Evolutionary conservation across 35 echinoderm and acorn worm species (phyloP), one percentile per base, ranked within the genome.

Genomic region (Anneissia japonica): DNA sequence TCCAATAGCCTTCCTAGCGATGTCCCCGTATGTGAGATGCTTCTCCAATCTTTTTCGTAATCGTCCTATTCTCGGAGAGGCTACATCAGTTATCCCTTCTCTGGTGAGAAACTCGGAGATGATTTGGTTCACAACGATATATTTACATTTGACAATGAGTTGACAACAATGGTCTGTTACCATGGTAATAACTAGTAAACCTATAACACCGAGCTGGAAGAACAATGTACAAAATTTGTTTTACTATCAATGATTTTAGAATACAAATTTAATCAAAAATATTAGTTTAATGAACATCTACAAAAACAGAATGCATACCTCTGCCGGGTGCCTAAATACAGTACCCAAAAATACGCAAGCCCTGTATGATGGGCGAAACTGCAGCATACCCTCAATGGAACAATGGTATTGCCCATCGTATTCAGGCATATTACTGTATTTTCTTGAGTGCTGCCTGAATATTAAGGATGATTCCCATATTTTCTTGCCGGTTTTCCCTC

Each of bases 141-240:
- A 88, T 76, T 97, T 97, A 84, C 95, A 97, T 93, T 97, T 93
- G 35, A 97, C 82, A 32, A 97, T 93, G 10, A 97, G 89, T 51
- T 89, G 76, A 79, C 95, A 97, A 74, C 95, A 93, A 46, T 97
- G 95, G 11, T 83, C 92, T 5, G 91, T 93, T 30, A 85, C 79
- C 0, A 41, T 31, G 26, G 88, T 51, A 76, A 97, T 93, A 12
- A 93, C 40, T 16, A 86, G 32, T 6, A 93, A 39, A 37, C 88
- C 95, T 76, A 89, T 86, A 17, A 97, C 80, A 46, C 94, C 94
- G 84, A 97, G 94, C 94, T 97, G 84, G 74, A 82, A 82, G 16
- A 34, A 12, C 12, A 64, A 64, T 14, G 12, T 64, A 64, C 12
- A 64, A 12, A 64, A 14, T 64, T 64, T 64, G 51, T 14, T 14